phyloP scores from a whole-genome alignment of 2,888 invertebrate genomes.

The Linyphia triangularis region DNA sequence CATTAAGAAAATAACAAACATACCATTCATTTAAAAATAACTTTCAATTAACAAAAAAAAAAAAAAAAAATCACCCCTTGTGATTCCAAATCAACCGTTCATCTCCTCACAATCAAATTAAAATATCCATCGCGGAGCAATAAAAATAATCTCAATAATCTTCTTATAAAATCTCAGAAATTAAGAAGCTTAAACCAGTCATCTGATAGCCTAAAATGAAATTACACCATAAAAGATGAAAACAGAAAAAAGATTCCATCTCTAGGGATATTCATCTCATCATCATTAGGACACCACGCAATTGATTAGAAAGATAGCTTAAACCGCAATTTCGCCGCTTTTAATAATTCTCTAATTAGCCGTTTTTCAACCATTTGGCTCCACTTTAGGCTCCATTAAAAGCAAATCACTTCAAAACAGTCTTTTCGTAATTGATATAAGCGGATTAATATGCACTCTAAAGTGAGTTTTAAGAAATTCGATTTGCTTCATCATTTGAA shows the following conservation, averaged over 20 bases:
- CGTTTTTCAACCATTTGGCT: slow-evolving; percentile 73
- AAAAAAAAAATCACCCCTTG: background rate
- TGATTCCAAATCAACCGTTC: background rate
- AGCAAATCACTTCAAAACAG: slow-evolving; percentile 74
- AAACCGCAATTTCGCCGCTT: slow-evolving; percentile 71
- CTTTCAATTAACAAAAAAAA: no score
- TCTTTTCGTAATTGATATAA: slow-evolving; percentile 73
- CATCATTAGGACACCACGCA: slow-evolving; percentile 69
- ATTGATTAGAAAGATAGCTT: slow-evolving; percentile 73
- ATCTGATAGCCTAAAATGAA: slow-evolving; percentile 66
- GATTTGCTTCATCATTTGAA: slow-evolving; percentile 72
- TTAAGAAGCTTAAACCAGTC: slow-evolving; percentile 68
- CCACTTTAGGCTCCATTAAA: slow-evolving; percentile 69
- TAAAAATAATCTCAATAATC: slow-evolving; percentile 65
- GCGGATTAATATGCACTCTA: slow-evolving; percentile 73
- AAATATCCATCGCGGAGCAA: slow-evolving; percentile 32
- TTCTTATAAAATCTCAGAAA: slow-evolving; percentile 74
- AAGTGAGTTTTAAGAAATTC: slow-evolving; percentile 73
- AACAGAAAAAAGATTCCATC: slow-evolving; percentile 18
- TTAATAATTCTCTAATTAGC: slow-evolving; percentile 74
- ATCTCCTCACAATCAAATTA: slow-evolving; percentile 58
- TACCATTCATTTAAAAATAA: no score
- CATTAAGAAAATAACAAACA: no score
- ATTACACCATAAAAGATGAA: slow-evolving; percentile 41
- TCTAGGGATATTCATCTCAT: slow-evolving; percentile 54